Percentiles rank a stretch among this genome's conserved stretches.
Conservation (phyloP, 2,888 invertebrate genomes). For the Ornithoptera alexandrae region DNA sequence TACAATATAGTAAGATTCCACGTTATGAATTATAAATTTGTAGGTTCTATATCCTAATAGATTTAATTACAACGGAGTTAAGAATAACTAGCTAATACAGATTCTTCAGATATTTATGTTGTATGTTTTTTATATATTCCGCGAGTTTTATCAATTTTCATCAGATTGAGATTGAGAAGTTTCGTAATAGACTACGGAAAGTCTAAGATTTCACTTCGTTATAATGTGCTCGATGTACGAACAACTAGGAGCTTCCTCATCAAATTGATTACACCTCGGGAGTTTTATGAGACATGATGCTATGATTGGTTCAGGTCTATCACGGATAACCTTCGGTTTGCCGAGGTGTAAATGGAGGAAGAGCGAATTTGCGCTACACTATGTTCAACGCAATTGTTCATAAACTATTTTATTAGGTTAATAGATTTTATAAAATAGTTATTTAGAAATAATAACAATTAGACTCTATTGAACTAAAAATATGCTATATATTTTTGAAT, state of each 20-base stretch:
- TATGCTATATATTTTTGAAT: no score
- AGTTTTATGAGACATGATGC: constrained; percentile 32
- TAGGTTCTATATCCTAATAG: no score
- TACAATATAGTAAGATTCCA: no score
- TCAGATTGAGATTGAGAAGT: no score
- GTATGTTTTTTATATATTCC: no score
- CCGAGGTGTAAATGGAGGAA: constrained; percentile 29
- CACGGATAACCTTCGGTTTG: constrained; percentile 33
- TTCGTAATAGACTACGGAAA: not conserved
- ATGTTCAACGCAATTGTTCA: not conserved
- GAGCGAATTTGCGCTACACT: constrained; percentile 28
- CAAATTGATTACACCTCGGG: constrained; percentile 18
- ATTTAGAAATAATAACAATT: not conserved
- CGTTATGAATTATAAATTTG: no score
- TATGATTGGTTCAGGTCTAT: constrained; percentile 35
- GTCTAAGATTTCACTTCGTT: not conserved
- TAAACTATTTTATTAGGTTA: not conserved
- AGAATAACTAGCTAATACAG: no score
- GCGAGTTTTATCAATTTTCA: no score
- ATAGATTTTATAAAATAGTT: not conserved
- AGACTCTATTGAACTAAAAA: not conserved
- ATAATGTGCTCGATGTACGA: not conserved
- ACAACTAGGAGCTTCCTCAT: constrained; percentile 13
- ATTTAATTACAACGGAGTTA: no score
- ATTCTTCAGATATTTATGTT: no score